A percentile compares a stretch with the other conserved stretches of the same genome.
Evolutionary conservation across 2,888 invertebrate species (phyloP).

Genomic region (Netelia melanura): DNA sequence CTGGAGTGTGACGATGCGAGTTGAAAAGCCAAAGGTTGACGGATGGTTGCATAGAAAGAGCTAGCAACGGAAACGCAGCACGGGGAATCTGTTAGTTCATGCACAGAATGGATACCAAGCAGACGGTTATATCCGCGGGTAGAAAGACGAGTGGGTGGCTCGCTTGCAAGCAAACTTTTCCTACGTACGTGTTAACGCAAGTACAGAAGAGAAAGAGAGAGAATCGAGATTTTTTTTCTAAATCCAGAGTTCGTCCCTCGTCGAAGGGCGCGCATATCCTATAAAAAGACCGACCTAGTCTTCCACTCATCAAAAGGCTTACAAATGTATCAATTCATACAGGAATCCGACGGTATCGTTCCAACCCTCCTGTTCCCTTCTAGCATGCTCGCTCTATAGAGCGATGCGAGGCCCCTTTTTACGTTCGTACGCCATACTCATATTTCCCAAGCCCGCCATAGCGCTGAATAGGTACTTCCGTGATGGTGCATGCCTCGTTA

Average conservation of each 20-base stretch:
- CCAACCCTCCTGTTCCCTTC: not conserved
- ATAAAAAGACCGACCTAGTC: slow-evolving; percentile 1
- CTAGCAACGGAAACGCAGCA: not conserved
- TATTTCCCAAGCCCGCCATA: slow-evolving; percentile 4
- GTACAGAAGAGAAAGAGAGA: not conserved
- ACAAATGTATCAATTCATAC: slow-evolving; percentile 46
- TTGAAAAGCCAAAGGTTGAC: slow-evolving; percentile 35
- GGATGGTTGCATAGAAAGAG: slow-evolving; percentile 31
- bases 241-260: slow-evolving; percentile 13
- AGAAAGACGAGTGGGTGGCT: slow-evolving; percentile 34
- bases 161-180: slow-evolving; percentile 4
- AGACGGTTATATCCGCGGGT: slow-evolving; percentile 32
- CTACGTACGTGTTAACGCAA: slow-evolving; percentile 21
- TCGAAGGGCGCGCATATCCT: slow-evolving; percentile 12
- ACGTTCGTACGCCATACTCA: slow-evolving; percentile 10
- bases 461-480: slow-evolving; percentile 1
- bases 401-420: not conserved
- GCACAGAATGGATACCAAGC: slow-evolving; percentile 7
- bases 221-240: not conserved
- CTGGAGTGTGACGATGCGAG: slow-evolving; percentile 15
- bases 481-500: not conserved
- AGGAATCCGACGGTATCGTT: slow-evolving; percentile 20
- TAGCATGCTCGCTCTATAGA: not conserved
- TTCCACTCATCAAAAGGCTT: slow-evolving; percentile 38
- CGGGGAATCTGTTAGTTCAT: slow-evolving; percentile 20